A percentile compares a stretch with the other conserved stretches of the same genome.
Conservation (phyloP, 2,113 vertebrate genomes). For the Anolis carolinensis region DNA sequence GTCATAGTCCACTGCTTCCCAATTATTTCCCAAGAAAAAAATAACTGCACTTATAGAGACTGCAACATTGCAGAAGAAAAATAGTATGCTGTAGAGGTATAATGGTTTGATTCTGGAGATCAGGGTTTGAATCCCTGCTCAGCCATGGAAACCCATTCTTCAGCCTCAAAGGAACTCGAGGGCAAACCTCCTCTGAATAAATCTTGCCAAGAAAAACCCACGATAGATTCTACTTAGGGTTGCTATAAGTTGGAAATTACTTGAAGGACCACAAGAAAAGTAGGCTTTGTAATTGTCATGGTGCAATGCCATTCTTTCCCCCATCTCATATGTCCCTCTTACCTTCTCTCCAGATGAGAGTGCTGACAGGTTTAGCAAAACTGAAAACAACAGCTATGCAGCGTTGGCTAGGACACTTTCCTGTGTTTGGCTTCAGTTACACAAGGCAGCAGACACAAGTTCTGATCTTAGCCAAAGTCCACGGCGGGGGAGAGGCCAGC, state of each 20-base stretch:
- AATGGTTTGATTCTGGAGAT: no score
- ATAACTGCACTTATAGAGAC: not conserved
- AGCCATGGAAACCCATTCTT: no score
- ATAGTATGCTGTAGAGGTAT: not conserved
- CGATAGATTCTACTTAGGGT: no score
- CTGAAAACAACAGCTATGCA: not conserved
- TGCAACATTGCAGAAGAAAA: not conserved
- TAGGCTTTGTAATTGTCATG: not conserved
- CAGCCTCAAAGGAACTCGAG: no score
- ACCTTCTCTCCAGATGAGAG: constrained; percentile 5
- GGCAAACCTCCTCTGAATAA: no score
- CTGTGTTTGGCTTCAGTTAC: not conserved
- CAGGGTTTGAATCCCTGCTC: no score
- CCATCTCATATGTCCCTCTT: not conserved
- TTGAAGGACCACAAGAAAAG: no score
- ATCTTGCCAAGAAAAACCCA: no score
- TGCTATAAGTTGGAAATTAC: no score
- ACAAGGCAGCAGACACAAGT: not conserved
- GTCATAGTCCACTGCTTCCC: no score
- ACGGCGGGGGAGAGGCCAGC: not conserved
- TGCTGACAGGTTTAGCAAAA: not conserved
- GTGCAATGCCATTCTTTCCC: not conserved
- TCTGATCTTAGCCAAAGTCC: constrained; percentile 23
- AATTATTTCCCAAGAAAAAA: not conserved
- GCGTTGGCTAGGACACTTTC: not conserved